Evolutionary conservation across 2,797 vertebrate species (phyloP), one percentile per base, ranked within the genome.

Genomic region (Anguilla megastoma): DNA sequence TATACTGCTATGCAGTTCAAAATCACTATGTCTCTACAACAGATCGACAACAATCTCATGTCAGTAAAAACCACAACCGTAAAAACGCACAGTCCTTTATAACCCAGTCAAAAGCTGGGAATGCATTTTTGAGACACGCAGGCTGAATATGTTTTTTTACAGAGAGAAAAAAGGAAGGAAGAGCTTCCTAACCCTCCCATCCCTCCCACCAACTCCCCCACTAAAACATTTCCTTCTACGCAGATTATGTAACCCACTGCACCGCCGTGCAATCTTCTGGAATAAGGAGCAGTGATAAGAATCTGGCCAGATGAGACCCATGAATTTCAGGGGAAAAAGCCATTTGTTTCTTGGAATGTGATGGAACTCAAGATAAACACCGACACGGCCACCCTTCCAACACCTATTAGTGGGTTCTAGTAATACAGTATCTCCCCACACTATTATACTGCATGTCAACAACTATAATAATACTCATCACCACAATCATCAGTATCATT

Each of bases 151-250:
- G 58, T 76, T 48, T 80, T 86, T 87, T 89, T 66, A 87, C 36
- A 85, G 30, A 85, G 36, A 83, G 33, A 45, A 52, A 63, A 85
- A 76, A 83, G 79, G 60, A 86, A 89, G 88, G 88, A 84, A 89
- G 79, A 41, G 66, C 85, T 84, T 87, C 66, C 60, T 45, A 88
- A 48, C 85, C 91, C 90, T 58, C 92, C 90, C 90, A 50, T 85
- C 66, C 63, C 0, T 56, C 88, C 91, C 91, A 41, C 93, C 48
- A 84, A 89, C 86, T 66, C 89, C 90, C 87, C 91, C 93, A 90
- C 87, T 88, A 93, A 96, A 95, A 95, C 94, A 96, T 95, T 96
- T 96, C 95, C 95, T 94, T 91, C 91, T 92, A 92, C 91, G 85
- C 82, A 69, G 88, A 92, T 96, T 96, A 96, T 95, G 95, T 94